These are phyloP conservation scores for Lagocephalus sceleratus DNA, from an alignment of 2,797 vertebrate genomes.

Conservation along the genomic window DNA sequence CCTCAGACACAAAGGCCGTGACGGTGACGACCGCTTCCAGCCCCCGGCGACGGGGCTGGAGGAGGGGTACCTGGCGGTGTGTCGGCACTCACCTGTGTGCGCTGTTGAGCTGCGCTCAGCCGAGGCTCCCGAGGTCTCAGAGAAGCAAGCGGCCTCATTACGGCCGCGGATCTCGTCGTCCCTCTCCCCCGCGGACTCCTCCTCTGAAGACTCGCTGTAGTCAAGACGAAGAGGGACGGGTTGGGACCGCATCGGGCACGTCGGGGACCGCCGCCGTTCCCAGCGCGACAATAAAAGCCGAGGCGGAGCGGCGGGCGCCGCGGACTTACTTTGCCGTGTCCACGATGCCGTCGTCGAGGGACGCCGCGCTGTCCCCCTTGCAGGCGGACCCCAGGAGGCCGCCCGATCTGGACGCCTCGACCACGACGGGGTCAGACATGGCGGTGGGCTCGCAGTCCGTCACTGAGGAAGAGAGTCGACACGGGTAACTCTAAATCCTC, in stretches of 20 bases:
- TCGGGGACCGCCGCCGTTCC: background rate
- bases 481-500: too few species aligned
- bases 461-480: slow-evolving; percentile 56
- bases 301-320: background rate
- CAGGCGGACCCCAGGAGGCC: slow-evolving; percentile 55
- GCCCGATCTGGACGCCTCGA: slow-evolving; percentile 48
- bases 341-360: slow-evolving; percentile 43
- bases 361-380: slow-evolving; percentile 38
- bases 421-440: slow-evolving; percentile 61
- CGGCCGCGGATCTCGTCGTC: slow-evolving; percentile 53
- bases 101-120: slow-evolving; percentile 29
- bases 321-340: slow-evolving; percentile 68
- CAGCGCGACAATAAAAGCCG: background rate
- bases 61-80: too few species aligned
- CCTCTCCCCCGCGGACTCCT: slow-evolving; percentile 66
- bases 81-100: slow-evolving; percentile 49
- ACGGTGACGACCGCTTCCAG: background rate
- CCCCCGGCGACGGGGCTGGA: background rate
- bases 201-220: slow-evolving; percentile 76
- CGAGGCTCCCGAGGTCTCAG: slow-evolving; percentile 25
- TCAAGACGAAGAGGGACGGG: slow-evolving; percentile 3
- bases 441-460: slow-evolving; percentile 64
- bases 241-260: background rate
- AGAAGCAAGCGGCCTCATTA: slow-evolving; percentile 7
- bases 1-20: slow-evolving; percentile 5